Evolutionary conservation across 2,888 invertebrate species (phyloP), one percentile per base, ranked within the genome.

Genomic region (Drosophila mayaguana): DNA sequence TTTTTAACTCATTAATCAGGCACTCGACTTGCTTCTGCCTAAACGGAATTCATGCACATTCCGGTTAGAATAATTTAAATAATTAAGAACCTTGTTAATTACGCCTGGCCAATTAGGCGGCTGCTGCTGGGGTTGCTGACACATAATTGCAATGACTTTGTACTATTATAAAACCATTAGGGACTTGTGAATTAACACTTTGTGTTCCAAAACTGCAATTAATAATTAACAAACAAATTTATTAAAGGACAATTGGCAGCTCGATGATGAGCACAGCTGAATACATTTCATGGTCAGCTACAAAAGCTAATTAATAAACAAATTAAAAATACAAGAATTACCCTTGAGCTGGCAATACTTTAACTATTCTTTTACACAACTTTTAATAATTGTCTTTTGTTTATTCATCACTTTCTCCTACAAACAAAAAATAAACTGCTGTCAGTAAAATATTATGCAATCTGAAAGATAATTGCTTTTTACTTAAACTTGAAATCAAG

Each of bases 1-100:
- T 64, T 62, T 72, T 60, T 69, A 40, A 76, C 59, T 75, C 55
- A 77, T 73, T 68, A 76, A 69, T 69, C 68, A 74, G 50, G 12
- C 25, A 48, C 20, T 40, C 18, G 16, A 45, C 46, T 60, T 28
- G 66, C 51, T 34, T 4, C 57, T 28, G 66, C 51, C 36, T 4
- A 51, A 63, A 63, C 28, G 22, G 65, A 50, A 59, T 63, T 63
- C 61, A 70, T 72, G 66, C 63, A 73, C 50, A 81, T 72, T 55
- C 63, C n/a, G 18, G 32, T 28, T 32, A 83, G 72, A 85, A 83
- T 57, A 59, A 74, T 68, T 83, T 81, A 54, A 63, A 62, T 57
- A 65, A 57, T 63, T 68, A 48, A 55, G 59, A 51, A 50, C 28
- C 65, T 42, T 18, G 55, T 43, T 65, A 71, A 75, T 79, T 59